A percentile compares a stretch with the other conserved stretches of the same genome.
Conservation (phyloP, 2,113 vertebrate species). For the Bambusicola thoracicus region DNA sequence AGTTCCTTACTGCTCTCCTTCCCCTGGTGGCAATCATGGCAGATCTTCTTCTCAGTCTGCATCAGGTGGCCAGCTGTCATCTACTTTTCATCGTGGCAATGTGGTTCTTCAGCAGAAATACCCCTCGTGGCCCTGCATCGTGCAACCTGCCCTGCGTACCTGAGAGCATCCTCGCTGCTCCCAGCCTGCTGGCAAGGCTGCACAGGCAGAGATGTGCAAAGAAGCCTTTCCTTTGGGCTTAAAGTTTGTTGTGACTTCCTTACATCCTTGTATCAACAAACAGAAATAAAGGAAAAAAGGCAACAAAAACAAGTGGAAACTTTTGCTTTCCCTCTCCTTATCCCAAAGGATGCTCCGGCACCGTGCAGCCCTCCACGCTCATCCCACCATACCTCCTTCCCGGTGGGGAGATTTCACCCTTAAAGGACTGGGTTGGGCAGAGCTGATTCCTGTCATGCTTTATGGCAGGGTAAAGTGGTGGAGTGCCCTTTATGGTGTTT, state of each 20-base stretch:
- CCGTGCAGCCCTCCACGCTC: not conserved
- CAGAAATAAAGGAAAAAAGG: not conserved
- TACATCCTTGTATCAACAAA: not conserved
- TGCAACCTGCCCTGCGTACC: accelerated
- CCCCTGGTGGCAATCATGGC: not conserved
- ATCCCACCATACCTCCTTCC: not conserved
- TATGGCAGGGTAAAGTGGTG: constrained; percentile 18
- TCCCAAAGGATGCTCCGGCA: not conserved
- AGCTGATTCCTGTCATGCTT: not conserved
- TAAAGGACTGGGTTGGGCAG: not conserved
- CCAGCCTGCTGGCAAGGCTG: not conserved
- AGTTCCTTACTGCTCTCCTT: not conserved
- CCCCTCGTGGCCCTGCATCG: accelerated
- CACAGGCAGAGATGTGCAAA: not conserved
- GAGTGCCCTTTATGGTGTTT: constrained; percentile 36
- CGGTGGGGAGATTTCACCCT: not conserved
- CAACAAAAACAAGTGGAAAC: not conserved
- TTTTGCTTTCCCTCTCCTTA: not conserved
- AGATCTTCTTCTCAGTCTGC: not conserved
- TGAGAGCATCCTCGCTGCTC: not conserved
- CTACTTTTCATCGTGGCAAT: accelerated
- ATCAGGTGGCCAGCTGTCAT: not conserved
- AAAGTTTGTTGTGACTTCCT: not conserved
- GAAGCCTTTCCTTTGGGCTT: not conserved
- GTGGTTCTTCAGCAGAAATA: not conserved